Evolutionary conservation across 2,888 invertebrate species (phyloP).

Genomic region (Apodemia zela): DNA sequence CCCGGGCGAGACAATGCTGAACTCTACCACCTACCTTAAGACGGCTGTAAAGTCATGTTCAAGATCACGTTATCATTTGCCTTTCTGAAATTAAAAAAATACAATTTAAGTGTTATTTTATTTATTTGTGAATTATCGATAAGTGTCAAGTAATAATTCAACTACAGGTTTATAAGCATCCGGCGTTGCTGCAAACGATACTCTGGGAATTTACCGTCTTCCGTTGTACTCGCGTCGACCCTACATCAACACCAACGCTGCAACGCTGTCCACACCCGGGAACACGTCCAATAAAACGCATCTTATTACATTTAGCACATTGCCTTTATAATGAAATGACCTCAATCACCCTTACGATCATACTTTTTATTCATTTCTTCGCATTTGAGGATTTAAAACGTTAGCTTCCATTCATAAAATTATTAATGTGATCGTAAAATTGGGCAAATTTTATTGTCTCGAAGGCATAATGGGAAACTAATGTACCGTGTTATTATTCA

Average conservation of each 20-base stretch:
- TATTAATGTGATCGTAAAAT: conserved; percentile 80
- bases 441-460: conserved; percentile 80
- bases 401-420: conserved; percentile 80
- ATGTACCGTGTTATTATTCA: conserved; percentile 81
- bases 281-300: conserved; percentile 39
- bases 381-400: conserved; percentile 65
- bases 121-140: conserved; percentile 19
- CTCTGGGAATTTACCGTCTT: conserved; percentile 72
- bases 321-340: conserved; percentile 53
- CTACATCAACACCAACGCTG: conserved; percentile 38
- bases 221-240: conserved; percentile 51
- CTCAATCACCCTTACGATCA: conserved; percentile 55
- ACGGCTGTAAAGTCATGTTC: no score
- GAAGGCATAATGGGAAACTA: conserved; percentile 80
- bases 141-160: conserved; percentile 29
- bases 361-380: conserved; percentile 67
- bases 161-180: conserved; percentile 49
- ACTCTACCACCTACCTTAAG: no score
- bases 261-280: conserved; percentile 35
- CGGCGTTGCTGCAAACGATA: conserved; percentile 73
- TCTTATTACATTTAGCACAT: conserved; percentile 58
- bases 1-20: no score
- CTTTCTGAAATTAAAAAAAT: background rate
- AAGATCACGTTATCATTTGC: no score
- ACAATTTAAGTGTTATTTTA: background rate